A percentile compares a stretch with the other conserved stretches of the same genome.
These are phyloP conservation scores for Drosophila arawakana DNA, from an alignment of 1,140 invertebrate species.

Conservation along the genomic window DNA sequence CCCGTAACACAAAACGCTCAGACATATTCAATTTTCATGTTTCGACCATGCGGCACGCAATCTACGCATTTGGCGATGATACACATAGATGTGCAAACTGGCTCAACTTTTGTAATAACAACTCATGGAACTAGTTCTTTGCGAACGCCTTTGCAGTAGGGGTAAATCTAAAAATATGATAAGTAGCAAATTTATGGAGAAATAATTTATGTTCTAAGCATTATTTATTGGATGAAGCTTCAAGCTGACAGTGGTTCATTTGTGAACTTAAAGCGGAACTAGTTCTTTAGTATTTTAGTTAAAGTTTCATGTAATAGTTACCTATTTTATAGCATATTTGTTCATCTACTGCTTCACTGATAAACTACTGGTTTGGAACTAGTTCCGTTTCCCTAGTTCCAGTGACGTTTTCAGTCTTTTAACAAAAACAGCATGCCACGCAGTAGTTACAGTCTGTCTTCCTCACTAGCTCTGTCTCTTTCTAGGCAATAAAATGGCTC, in stretches of 20 bases:
- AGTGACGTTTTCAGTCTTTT: constrained; percentile 15
- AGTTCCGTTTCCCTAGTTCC: constrained; percentile 35
- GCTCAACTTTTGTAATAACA: not conserved
- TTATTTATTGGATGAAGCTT: no score
- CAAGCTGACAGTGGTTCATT: not conserved
- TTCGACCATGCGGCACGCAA: constrained; percentile 29
- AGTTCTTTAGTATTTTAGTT: not conserved
- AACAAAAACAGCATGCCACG: constrained; percentile 4
- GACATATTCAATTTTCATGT: constrained; percentile 42
- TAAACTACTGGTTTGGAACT: constrained; percentile 7
- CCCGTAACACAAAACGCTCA: constrained; percentile 11
- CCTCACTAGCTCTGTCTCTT: not conserved
- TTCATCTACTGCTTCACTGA: not conserved
- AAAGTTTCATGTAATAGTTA: no score
- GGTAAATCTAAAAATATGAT: not conserved
- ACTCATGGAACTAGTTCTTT: constrained; percentile 10
- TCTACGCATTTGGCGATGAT: constrained; percentile 20
- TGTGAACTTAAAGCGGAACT: not conserved
- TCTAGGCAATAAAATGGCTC: constrained; percentile 73
- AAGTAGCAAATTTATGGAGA: not conserved
- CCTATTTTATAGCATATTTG: no score
- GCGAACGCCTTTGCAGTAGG: not conserved
- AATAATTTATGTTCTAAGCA: not conserved
- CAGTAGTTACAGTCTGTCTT: not conserved
- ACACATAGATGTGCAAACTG: not conserved